Conservation (phyloP, 1,140 invertebrate species). For the Anoplophora glabripennis region DNA sequence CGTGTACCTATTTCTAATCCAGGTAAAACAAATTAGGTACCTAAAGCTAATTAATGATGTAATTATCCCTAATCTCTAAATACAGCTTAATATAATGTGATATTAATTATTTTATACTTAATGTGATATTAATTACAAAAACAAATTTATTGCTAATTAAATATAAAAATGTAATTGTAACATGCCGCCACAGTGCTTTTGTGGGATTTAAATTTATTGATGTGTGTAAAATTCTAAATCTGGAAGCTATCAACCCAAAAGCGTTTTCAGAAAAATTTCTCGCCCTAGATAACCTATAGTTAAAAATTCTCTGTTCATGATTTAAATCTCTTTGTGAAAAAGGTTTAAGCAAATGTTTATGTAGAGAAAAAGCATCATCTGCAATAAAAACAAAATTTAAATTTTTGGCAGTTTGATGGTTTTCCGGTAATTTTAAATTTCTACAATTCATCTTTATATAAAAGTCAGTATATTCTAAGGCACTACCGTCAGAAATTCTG, state of each 20-base stretch:
- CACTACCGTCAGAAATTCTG: conserved; percentile 4
- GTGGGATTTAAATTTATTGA: conserved; percentile 6
- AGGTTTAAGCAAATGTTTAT: conserved; percentile 9
- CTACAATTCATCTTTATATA: background rate
- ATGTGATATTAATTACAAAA: too few species aligned
- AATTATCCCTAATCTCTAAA: too few species aligned
- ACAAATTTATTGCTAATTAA: too few species aligned
- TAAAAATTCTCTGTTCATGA: conserved; percentile 12
- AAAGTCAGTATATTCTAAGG: conserved; percentile 9
- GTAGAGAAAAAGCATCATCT: conserved; percentile 13
- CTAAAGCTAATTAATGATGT: too few species aligned
- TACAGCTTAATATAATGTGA: too few species aligned
- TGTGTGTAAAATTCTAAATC: conserved; percentile 26
- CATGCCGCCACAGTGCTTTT: conserved; percentile 3
- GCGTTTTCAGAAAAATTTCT: conserved; percentile 23
- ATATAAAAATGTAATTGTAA: too few species aligned
- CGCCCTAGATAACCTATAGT: conserved; percentile 19
- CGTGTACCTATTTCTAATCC: too few species aligned
- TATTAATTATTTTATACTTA: too few species aligned
- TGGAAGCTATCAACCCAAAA: conserved; percentile 17
- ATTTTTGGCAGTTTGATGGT: conserved; percentile 9
- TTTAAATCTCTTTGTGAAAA: conserved; percentile 15
- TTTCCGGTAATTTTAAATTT: conserved; percentile 15
- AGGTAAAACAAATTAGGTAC: too few species aligned
- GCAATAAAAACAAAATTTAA: conserved; percentile 12